Evolutionary conservation across 2,113 vertebrate genomes (phyloP).

Genomic region (Neogale vison): DNA sequence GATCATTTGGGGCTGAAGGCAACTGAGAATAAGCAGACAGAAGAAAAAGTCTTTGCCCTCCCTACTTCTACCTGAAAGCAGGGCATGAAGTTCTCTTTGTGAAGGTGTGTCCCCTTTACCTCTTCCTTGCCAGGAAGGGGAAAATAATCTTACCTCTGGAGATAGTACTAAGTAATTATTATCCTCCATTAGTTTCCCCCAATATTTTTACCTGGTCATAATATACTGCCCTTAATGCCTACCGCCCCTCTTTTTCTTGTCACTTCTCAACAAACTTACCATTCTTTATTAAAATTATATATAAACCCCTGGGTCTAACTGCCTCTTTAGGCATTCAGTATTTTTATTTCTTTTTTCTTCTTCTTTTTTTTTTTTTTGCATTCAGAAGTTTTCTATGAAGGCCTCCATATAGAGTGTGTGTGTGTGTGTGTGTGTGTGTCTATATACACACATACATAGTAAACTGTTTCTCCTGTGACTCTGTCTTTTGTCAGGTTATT

Average conservation of each 20-base stretch:
- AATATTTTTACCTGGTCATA: not conserved
- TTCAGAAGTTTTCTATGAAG: not conserved
- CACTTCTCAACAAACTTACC: not conserved
- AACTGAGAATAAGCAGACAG: not conserved
- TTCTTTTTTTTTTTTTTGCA: no score
- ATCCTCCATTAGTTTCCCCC: conserved; percentile 15
- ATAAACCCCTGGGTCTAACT: not conserved
- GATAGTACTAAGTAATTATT: not conserved
- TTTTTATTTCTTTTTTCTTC: not conserved
- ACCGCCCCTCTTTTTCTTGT: not conserved
- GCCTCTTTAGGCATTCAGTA: not conserved
- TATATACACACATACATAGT: not conserved
- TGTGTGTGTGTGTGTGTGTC: no score
- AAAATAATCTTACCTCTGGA: not conserved
- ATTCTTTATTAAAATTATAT: not conserved
- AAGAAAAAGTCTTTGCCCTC: not conserved
- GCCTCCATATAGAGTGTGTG: not conserved
- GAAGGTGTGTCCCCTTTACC: not conserved
- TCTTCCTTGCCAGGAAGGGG: not conserved
- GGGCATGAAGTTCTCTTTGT: conserved; percentile 12
- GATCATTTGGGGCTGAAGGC: not conserved
- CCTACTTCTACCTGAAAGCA: not conserved
- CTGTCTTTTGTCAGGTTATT: conserved; percentile 19
- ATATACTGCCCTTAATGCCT: not conserved
- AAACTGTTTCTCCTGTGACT: not conserved